Base-by-base conservation (phyloP, 2,797 vertebrate species). In the Sebastes flavidus region DNA sequence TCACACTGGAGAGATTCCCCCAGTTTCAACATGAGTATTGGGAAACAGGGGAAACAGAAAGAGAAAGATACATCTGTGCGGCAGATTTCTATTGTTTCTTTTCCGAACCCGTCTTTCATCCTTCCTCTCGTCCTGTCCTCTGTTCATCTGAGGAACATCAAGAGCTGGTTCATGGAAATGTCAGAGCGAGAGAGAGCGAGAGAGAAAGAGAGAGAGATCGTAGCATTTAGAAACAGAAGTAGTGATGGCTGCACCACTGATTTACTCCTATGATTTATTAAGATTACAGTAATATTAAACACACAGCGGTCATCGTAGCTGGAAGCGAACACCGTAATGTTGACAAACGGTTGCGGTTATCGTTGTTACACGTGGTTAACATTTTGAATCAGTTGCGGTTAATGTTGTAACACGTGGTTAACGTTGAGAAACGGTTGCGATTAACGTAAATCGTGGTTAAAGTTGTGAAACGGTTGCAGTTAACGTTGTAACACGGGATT, bases 111-210 rank as follows among this genome's bases (percentile, higher is more conserved):
- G 34, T 89, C 86, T 90, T 92, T 91, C 85, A 88, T 92, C 89
- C 85, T 12, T 73, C 29, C 65, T 72, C 82, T 87, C 65, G 34
- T 88, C 83, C 73, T 86, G 81, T 80, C 67, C 76, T 87, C 75
- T n/a, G 83, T 87, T 92, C 91, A 87, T 92, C 85, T 83, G 92
- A 94, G 81, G 77, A 90, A 88, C 92, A 92, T 93, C 91, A 89
- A 73, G 86, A 69, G 68, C 55, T 49, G 88, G 92, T 92, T 94
- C 93, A 93, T 73, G 71, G 84, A 84, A 84, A 90, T 81, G 92
- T 92, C 92, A 94, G 56, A n/a, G 78, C 73, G 82, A 56, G n/a
- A 83, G 79, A 56, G n/a, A 83, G 79, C 54, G 34, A 32, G 16
- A 83, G 38, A 42, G 38, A 42, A 7, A 65, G 42, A 92, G 59